phyloP scores from a whole-genome alignment of 2,888 invertebrate species.

The Proisotoma minuta region DNA sequence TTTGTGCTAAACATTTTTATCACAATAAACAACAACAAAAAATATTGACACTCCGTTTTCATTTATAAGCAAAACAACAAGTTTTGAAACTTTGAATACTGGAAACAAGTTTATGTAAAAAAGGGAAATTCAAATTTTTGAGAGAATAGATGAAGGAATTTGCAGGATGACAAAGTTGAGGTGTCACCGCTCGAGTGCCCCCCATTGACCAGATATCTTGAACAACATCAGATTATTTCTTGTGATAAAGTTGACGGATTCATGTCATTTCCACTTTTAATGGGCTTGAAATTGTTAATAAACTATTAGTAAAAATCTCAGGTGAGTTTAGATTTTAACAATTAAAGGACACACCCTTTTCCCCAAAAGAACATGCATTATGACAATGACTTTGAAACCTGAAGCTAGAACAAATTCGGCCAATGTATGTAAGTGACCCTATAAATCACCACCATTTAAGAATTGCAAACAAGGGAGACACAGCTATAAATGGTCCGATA shows the following conservation, averaged over 20 bases:
- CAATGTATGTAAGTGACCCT: no score
- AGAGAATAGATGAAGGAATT: neutral
- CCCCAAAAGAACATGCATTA: no score
- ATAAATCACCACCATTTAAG: constrained; percentile 17
- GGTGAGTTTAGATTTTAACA: neutral
- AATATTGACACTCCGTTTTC: no score
- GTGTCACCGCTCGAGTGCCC: constrained; percentile 43
- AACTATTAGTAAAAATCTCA: constrained; percentile 1
- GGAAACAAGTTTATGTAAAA: no score
- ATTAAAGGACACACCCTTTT: neutral
- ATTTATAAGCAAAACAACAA: no score
- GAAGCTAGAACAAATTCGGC: no score
- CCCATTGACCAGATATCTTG: constrained; percentile 34
- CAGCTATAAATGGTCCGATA: no score
- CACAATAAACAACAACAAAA: no score
- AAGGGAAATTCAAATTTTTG: constrained; percentile 9
- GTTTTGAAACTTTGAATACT: no score
- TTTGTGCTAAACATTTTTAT: no score
- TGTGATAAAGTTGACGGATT: constrained; percentile 19
- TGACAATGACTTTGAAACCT: no score
- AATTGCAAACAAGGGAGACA: no score
- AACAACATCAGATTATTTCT: constrained; percentile 26
- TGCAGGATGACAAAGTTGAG: constrained; percentile 41
- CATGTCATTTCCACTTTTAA: constrained; percentile 11
- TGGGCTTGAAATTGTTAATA: constrained; percentile 3